These are phyloP conservation scores for Mactromeris polynyma DNA, from an alignment of 2,888 invertebrate genomes.

Conservation along the genomic window DNA sequence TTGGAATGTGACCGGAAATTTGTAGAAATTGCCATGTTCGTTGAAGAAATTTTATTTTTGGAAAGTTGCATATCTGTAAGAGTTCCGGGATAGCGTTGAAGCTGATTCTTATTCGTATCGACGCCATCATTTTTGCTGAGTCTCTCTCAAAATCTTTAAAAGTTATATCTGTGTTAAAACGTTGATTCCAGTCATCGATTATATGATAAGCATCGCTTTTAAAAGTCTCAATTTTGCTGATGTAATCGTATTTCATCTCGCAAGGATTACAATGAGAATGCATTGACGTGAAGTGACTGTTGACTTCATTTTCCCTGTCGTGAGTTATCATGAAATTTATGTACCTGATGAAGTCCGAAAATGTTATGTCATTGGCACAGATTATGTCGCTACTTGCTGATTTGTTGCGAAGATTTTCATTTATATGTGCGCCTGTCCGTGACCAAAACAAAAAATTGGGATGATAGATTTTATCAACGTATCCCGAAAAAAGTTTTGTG, in stretches of 20 bases:
- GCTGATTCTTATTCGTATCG: slow-evolving; percentile 46
- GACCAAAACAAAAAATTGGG: slow-evolving; percentile 77
- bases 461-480: slow-evolving; percentile 77
- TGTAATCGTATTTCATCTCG: slow-evolving; percentile 70
- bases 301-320: slow-evolving; percentile 24
- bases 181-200: slow-evolving; percentile 58
- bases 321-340: slow-evolving; percentile 50
- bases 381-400: slow-evolving; percentile 7
- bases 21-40: slow-evolving; percentile 77
- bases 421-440: slow-evolving; percentile 64
- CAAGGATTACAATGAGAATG: slow-evolving; percentile 75
- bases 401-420: slow-evolving; percentile 39
- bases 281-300: slow-evolving; percentile 73
- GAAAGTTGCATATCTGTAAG: slow-evolving; percentile 64
- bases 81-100: slow-evolving; percentile 61
- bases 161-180: slow-evolving; percentile 64
- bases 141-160: slow-evolving; percentile 73
- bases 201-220: slow-evolving; percentile 66
- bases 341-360: slow-evolving; percentile 75
- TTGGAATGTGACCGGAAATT: slow-evolving; percentile 74
- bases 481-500: slow-evolving; percentile 75
- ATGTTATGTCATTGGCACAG: slow-evolving; percentile 78
- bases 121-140: slow-evolving; percentile 62
- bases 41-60: slow-evolving; percentile 58
- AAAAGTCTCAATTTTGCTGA: slow-evolving; percentile 76